Evolutionary conservation across 2,113 vertebrate species (phyloP), one percentile per base, ranked within the genome.

Genomic region (Phaethon lepturus): DNA sequence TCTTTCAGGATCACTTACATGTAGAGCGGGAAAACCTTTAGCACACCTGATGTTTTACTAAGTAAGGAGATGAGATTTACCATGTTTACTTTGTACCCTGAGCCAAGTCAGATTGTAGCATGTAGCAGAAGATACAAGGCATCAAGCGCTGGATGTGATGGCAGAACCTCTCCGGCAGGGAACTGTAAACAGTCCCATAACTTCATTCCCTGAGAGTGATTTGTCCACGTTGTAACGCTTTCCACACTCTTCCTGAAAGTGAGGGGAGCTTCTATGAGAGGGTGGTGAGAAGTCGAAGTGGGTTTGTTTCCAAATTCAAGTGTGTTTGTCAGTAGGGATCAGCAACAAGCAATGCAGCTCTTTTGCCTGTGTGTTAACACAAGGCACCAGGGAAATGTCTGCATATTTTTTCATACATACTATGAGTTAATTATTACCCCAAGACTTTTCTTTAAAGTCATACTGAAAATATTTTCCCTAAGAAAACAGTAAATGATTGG

Each of bases 381-480:
- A 96, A 93, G 95, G 60, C 94, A 96, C 64, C 44, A 49, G 96
- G 92, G 92, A 97, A 80, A 91, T 56, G 60, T 71, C 88, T 87
- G 73, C 82, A n/a, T 84, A 52, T 67, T 93, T 91, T 90, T 94
- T 94, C 1, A 0, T 88, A n/a, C 56, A 12, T n/a, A 15, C 79
- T 90, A 40, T 3, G 8, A 88, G 88, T 95, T 97, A 96, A 96
- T 96, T 95, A 91, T 97, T 96, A 87, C 88, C 93, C 88, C 88
- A 89, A 96, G 94, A 95, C 78, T 95, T 86, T 92, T 91, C 73
- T 91, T 89, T 87, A 85, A 96, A 95, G 93, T 84, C 11, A 3
- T 89, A 78, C 73, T 94, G 89, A 89, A 97, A 97, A 89, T 94
- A 93, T 90, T 95, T 93, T 96, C 81, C 81, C 66, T 91, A 64